Percentiles rank a stretch among this genome's conserved stretches.
These are phyloP conservation scores for Tyrannus savana DNA, from an alignment of 2,113 vertebrate species.

Conservation along the genomic window DNA sequence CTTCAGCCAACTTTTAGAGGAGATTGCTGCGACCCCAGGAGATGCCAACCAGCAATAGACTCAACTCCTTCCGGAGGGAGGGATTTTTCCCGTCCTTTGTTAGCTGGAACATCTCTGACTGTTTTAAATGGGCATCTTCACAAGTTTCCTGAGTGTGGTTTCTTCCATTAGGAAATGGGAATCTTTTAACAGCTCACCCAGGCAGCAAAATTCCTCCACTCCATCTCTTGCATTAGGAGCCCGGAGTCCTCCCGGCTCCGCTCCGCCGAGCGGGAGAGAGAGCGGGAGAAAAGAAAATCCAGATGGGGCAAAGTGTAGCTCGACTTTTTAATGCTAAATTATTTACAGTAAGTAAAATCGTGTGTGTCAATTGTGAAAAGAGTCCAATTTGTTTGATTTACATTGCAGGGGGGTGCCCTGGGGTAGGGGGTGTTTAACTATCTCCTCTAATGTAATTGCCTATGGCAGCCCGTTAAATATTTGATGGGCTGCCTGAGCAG, in stretches of 20 bases:
- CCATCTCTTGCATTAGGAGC: constrained; percentile 55
- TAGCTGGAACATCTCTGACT: neutral
- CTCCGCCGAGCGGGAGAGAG: neutral
- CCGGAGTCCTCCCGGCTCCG: neutral
- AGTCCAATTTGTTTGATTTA: constrained; percentile 85
- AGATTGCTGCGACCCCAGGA: constrained; percentile 41
- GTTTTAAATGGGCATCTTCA: constrained; percentile 47
- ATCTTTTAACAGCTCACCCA: constrained; percentile 61
- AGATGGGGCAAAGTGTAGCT: constrained; percentile 71
- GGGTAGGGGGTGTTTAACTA: constrained; percentile 90
- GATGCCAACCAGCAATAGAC: constrained; percentile 30
- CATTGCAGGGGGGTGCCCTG: constrained; percentile 79
- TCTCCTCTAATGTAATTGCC: constrained; percentile 94
- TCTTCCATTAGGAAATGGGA: constrained; percentile 68
- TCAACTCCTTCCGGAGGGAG: constrained; percentile 20
- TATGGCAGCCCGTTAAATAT: constrained; percentile 92
- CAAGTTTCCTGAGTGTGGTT: constrained; percentile 44
- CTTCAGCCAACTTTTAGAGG: constrained; percentile 28
- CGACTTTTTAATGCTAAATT: constrained; percentile 81
- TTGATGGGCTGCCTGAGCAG: constrained; percentile 89
- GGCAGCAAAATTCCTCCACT: constrained; percentile 63
- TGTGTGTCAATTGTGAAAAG: constrained; percentile 90
- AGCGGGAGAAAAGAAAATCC: constrained; percentile 46
- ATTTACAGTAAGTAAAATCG: constrained; percentile 92
- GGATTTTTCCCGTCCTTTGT: neutral